phyloP scores from a whole-genome alignment of 2,888 invertebrate species.

The Tuberolachnus salignus region DNA sequence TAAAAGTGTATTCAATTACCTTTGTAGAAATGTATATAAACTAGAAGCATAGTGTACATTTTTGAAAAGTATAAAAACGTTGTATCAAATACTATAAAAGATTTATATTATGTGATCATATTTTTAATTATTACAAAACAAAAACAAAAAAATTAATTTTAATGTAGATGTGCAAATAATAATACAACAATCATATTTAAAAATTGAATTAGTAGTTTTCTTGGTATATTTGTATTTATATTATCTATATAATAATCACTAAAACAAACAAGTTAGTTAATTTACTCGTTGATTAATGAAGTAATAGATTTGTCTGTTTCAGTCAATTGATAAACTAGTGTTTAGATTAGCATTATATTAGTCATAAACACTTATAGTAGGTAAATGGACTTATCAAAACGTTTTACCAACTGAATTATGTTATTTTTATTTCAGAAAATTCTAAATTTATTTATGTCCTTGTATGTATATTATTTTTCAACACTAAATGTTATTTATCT shows the following conservation, averaged over 20 bases:
- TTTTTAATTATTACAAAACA: too few species aligned
- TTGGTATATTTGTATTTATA: too few species aligned
- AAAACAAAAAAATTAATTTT: neutral
- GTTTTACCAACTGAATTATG: neutral
- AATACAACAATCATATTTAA: neutral
- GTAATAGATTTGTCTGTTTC: conserved; percentile 40
- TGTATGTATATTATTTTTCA: neutral
- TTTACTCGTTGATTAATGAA: conserved; percentile 28
- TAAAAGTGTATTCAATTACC: neutral
- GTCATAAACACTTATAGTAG: neutral
- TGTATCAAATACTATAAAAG: too few species aligned
- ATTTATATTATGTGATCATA: too few species aligned
- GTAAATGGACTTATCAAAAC: neutral
- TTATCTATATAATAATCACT: conserved; percentile 28
- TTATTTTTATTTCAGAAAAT: neutral
- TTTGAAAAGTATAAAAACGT: too few species aligned
- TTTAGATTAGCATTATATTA: neutral
- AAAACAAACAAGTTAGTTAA: conserved; percentile 30
- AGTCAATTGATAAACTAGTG: conserved; percentile 35
- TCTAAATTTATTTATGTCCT: neutral
- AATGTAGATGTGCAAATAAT: neutral
- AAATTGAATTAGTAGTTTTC: neutral
- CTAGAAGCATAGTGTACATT: too few species aligned
- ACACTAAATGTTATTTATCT: neutral
- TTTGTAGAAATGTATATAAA: too few species aligned